Evolutionary conservation across 2,888 invertebrate species (phyloP).

Genomic region (Trachelus tabidus): DNA sequence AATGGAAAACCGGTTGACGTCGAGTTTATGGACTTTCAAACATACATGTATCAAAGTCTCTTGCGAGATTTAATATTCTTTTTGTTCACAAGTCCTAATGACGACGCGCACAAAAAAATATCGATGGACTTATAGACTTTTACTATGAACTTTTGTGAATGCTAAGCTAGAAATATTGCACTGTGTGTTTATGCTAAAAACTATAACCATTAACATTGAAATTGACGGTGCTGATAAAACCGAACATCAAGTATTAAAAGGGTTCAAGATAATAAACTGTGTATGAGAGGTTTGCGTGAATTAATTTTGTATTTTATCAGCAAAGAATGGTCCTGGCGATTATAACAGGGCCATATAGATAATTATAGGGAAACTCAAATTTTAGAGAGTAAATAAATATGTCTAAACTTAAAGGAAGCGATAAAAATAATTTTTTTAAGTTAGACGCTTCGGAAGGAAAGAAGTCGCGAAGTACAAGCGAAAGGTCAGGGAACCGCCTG

Average conservation of each 20-base stretch:
- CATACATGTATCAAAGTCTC: constrained; percentile 68
- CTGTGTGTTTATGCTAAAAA: constrained; percentile 14
- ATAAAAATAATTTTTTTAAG: too few species aligned
- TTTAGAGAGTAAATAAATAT: too few species aligned
- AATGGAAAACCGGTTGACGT: constrained; percentile 61
- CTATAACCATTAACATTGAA: constrained; percentile 5
- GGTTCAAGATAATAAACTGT: neutral
- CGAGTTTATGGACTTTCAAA: constrained; percentile 72
- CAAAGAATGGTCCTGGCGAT: neutral
- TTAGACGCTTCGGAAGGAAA: too few species aligned
- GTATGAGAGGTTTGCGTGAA: neutral
- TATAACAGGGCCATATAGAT: neutral
- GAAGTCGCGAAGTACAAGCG: too few species aligned
- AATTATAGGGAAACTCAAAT: too few species aligned
- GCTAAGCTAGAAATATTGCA: constrained; percentile 13
- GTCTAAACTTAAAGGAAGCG: too few species aligned
- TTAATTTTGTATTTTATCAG: neutral
- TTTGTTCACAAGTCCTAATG: constrained; percentile 68
- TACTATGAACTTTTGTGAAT: constrained; percentile 68
- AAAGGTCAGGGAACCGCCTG: too few species aligned
- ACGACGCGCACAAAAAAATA: constrained; percentile 62
- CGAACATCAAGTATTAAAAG: neutral
- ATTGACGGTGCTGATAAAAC: neutral
- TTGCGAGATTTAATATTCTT: constrained; percentile 70
- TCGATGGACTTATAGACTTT: constrained; percentile 67